Base-by-base conservation (phyloP, 1,140 invertebrate species). In the Tachypleus tridentatus region DNA sequence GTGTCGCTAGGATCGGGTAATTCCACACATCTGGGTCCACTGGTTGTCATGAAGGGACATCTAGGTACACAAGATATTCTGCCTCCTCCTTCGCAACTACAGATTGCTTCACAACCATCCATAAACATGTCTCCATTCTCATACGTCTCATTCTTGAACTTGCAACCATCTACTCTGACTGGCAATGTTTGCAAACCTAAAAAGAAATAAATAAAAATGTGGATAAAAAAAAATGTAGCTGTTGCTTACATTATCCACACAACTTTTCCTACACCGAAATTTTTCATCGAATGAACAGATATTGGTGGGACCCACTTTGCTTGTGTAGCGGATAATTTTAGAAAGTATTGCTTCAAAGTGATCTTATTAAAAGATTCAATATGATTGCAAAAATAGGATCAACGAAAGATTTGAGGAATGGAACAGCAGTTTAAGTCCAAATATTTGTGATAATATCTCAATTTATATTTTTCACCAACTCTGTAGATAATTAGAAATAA, bases 21-120 rank as follows among this genome's bases (percentile, higher is more conserved):
- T 58, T 71, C 65, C 3, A 50, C 49, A 54, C 73, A 74, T 9
- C 57, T 61, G 7, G 68, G 51, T 6, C 67, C 64, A 11, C 63
- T 64, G 1, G 51, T 10, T 8, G n/a, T 54, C 7, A 54, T 54
- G 1, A 66, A 29, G 48, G 60, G 66, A 64, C 72, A 76, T 29
- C 74, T 65, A 57, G 73, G 68, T 4, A 64, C 63, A 61, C 75
- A 76, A 49, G 68, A 59, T 4, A 72, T 51, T 69, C 70, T 59
- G 66, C 67, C 67, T 64, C 60, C 6, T 62, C 71, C 69, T 50
- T 73, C 69, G 60, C 76, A 77, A 6, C 66, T 63, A 62, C 76
- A 77, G 49, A 61, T 66, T 51, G 74, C 65, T 54, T 76, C 74
- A 65, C 76, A 77, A 1, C 75, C 76, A 57, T 75, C 72, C 4